Base-by-base conservation (phyloP, 53 echinoderm and acorn worm species). In the Antedon mediterranea region DNA sequence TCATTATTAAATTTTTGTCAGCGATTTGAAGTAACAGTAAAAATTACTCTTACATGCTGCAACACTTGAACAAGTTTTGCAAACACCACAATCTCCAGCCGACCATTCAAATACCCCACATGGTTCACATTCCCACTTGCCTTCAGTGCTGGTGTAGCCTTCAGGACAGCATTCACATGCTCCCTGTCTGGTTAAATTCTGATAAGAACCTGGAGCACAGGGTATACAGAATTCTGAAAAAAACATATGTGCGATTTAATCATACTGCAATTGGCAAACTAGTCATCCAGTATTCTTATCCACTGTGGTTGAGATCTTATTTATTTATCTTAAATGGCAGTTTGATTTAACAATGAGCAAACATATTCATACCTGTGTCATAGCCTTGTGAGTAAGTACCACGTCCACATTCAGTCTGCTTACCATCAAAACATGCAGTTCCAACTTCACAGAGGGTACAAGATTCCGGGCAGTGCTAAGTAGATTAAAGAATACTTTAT, bases 361-460 rank as follows among this genome's bases (percentile, higher is more conserved):
- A n/a, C n/a, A n/a, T n/a, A n/a, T n/a, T n/a, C n/a, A n/a, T n/a
- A n/a, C n/a, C 95, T 79, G 89, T 81, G 42, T 89, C 85, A 30
- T 81, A 85, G 0, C 95, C 95, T 43, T 76, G 28, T 4, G 95
- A 95, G 78, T 82, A 95, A 74, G 73, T 87, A 0, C 91, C 95
- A 23, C 74, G 77, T 30, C 71, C 73, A 81, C 95, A 95, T 23
- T 82, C 87, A 23, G 95, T 85, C 34, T 87, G 81, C 4, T 91
- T 79, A 1, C 95, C 95, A 43, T 86, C 82, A 43, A 89, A 95
- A 72, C 95, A 95, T 13, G 91, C 87, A 29, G 95, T 87, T 4
- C 91, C 95, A 29, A 87, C 80, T 31, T 87, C 91, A 91, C 95
- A 95, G 14, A 86, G 71, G 0, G 89, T 73, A 75, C 95, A 95